A percentile compares a stretch with the other conserved stretches of the same genome.
These are phyloP conservation scores for Coleophora deauratella DNA, from an alignment of 2,888 invertebrate genomes.

Conservation along the genomic window DNA sequence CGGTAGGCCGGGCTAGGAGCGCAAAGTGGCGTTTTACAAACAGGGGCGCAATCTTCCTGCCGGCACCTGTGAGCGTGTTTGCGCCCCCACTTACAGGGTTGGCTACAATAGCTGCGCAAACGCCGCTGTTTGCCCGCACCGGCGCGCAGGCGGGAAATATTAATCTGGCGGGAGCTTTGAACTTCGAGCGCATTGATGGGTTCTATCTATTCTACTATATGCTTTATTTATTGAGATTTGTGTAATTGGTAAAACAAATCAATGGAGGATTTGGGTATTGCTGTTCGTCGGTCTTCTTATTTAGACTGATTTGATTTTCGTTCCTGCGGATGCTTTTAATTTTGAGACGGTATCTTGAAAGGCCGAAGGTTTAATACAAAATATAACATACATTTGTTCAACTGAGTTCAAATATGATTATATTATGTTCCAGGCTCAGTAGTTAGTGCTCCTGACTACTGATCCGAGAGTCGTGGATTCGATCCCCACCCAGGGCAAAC, in stretches of 20 bases:
- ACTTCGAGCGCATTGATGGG: constrained; percentile 24
- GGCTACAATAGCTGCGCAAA: constrained; percentile 59
- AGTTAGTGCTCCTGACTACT: too few relatives aligned
- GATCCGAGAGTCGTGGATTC: too few relatives aligned
- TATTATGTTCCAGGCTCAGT: too few relatives aligned
- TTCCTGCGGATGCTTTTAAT: too few relatives aligned
- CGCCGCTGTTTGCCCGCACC: constrained; percentile 49
- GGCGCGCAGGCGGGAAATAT: constrained; percentile 56
- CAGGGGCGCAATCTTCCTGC: constrained; percentile 34
- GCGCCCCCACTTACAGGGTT: constrained; percentile 58
- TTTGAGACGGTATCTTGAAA: too few relatives aligned
- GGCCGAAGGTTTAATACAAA: too few relatives aligned
- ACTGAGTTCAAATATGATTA: too few relatives aligned
- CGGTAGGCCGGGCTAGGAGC: constrained; percentile 14
- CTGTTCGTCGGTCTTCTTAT: too few relatives aligned
- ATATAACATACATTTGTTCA: too few relatives aligned
- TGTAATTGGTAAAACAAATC: constrained; percentile 2
- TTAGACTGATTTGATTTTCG: too few relatives aligned
- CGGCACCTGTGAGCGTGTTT: constrained; percentile 62
- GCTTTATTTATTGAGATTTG: constrained; percentile 13
- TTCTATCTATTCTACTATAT: constrained; percentile 14
- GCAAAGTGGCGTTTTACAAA: constrained; percentile 48
- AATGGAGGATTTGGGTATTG: too few relatives aligned
- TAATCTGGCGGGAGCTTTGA: constrained; percentile 49
- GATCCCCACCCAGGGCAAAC: too few relatives aligned